Evolutionary conservation across 2,888 invertebrate species (phyloP).

Genomic region (Heliconius aoede): DNA sequence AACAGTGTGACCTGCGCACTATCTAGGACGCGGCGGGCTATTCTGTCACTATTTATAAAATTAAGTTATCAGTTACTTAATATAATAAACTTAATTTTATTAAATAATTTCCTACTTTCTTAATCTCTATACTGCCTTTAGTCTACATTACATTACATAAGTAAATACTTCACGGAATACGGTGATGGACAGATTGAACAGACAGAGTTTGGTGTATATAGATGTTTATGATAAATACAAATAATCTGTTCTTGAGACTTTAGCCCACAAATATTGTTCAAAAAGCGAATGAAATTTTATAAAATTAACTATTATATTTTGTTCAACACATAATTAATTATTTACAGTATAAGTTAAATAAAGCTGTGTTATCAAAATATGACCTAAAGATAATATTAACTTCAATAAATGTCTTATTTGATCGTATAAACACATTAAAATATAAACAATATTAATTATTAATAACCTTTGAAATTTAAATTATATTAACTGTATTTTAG

Average conservation of each 20-base stretch:
- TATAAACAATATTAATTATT: not conserved
- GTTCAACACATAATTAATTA: not conserved
- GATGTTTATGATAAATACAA: too few species aligned
- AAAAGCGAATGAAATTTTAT: too few species aligned
- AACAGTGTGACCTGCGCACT: slow-evolving; percentile 43
- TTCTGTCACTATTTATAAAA: slow-evolving; percentile 48
- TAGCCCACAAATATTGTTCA: too few species aligned
- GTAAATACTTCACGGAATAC: too few species aligned
- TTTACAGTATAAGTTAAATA: not conserved
- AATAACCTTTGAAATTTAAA: too few species aligned
- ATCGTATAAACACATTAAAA: not conserved
- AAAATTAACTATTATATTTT: not conserved
- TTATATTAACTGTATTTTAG: too few species aligned
- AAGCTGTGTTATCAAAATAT: not conserved
- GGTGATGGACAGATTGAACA: too few species aligned
- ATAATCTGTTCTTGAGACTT: too few species aligned
- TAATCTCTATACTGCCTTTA: too few species aligned
- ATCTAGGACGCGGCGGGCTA: slow-evolving; percentile 47
- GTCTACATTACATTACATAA: too few species aligned
- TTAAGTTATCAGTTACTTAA: not conserved
- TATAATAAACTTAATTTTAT: too few species aligned
- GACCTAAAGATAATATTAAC: not conserved
- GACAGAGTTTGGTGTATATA: not conserved
- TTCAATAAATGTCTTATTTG: not conserved
- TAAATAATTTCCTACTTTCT: too few species aligned